Base-by-base conservation (phyloP, 2,797 vertebrate species). In the Naso thynnoides region DNA sequence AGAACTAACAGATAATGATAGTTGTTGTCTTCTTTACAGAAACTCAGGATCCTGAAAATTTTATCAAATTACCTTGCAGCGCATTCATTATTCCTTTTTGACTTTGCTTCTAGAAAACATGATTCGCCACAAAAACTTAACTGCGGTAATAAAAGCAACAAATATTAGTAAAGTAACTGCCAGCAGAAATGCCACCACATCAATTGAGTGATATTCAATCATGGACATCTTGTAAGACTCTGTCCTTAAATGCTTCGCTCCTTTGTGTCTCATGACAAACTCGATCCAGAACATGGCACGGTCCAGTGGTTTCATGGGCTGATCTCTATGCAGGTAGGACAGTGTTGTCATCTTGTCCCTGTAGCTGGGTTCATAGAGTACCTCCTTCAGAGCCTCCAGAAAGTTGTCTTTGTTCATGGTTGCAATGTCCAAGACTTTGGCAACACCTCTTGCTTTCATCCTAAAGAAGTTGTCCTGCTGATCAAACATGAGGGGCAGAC, bases 261-360 rank as follows among this genome's bases (percentile, higher is more conserved):
- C 91, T 70, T 89, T 91, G 70, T 93, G 81, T 54, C 90, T 90
- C 81, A 93, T 93, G 65, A 91, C 88, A 41, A 87, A 93, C 89
- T 93, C 91, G 7, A 92, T 91, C 92, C 92, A 93, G 81, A 92
- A 93, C 27, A 88, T 83, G 60, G 92, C 92, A 0, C 15, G 67
- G 55, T 90, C 88, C 83, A 92, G 29, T 0, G 92, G 88, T 57
- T 87, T 87, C 55, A 72, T 81, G 50, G 91, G 88, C 74, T 91
- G 89, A 66, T 93, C 92, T 33, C 56, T 73, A 9, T 93, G 91
- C 57, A 92, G 81, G 15, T 39, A 79, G 42, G 92, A 93, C 48
- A 93, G 79, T 0, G n/a, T 47, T 58, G 76, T 89, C 92, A 93
- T 93, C 31, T 89, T 92, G 39, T 89, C 76, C 26, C 58, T 81